These are phyloP conservation scores for Motacilla tschutschensis DNA, from an alignment of 2,113 vertebrate genomes.

Conservation along the genomic window DNA sequence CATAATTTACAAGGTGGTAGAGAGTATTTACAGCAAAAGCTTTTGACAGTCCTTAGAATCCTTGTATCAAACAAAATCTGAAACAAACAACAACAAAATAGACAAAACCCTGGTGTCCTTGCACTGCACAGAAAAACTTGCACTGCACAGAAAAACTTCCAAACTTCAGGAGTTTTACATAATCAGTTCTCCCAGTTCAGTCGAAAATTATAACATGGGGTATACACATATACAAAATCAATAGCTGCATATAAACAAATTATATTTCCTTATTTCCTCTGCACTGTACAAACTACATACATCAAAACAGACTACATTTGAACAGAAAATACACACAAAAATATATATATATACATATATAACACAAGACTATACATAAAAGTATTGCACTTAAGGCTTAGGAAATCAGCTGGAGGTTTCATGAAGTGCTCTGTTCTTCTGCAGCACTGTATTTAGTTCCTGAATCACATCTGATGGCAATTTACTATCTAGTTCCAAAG, in stretches of 20 bases:
- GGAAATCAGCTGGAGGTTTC: conserved; percentile 35
- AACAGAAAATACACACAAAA: background rate
- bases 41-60: background rate
- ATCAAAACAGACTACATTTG: background rate
- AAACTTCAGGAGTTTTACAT: background rate
- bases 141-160: background rate
- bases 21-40: background rate
- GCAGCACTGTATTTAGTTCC: conserved; percentile 86
- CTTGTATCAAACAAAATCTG: background rate
- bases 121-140: background rate
- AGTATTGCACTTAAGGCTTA: background rate
- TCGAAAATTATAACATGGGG: background rate
- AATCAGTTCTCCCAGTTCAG: background rate
- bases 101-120: background rate
- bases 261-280: background rate
- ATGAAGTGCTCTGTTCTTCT: conserved; percentile 69
- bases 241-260: conserved; percentile 5
- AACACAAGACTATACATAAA: background rate
- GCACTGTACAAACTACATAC: conserved; percentile 14
- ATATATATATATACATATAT: background rate
- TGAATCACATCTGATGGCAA: conserved; percentile 83
- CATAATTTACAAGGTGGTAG: background rate
- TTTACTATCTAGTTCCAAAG: conserved; percentile 54
- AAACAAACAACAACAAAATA: background rate
- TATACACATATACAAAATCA: background rate